Base-by-base conservation (phyloP, 64 coral and sea anemone species). In the Pocillopora verrucosa region DNA sequence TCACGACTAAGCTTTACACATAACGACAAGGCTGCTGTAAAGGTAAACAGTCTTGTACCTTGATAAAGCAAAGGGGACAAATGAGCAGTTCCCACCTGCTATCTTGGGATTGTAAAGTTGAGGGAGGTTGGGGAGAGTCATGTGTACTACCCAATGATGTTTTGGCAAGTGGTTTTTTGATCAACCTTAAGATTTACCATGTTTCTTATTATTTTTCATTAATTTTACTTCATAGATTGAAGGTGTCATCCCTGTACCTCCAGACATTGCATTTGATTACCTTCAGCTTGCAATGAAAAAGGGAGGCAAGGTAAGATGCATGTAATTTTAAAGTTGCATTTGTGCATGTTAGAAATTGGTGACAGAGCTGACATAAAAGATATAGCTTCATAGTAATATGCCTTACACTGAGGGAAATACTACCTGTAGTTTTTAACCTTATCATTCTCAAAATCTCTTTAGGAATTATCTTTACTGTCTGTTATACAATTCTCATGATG, bases 291-390 rank as follows among this genome's bases (percentile, higher is more conserved):
- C 95, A 59, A 84, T 98, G 83, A 72, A 93, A 73, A 41, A 82
- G 75, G 95, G 95, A 80, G 95, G 95, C 78, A 98, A 98, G 92
- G 95, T 98, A 72, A 74, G 60, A 5, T 0, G n/a, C 51, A 24
- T 51, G 41, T 51, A 13, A 63, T 63, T 63, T 63, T 63, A 63
- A 63, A 13, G 15, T 22, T 22, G 15, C 63, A 65, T 65, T 16
- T 16, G 64, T 7, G 16, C 41, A 51, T 4, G 41, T 51, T 51
- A 51, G 41, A 51, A 51, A 51, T 3, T 51, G 41, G 0, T 51
- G 41, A 51, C 3, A 7, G 41, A 51, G 41, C 41, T 51, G 7
- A 7, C 41, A 3, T 51, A 51, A 51, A 7, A 51, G 41, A 51
- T 51, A 3, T 51, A 0, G 41, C 41, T 51, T 4, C 41, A 7